Evolutionary conservation across 2,797 vertebrate genomes (phyloP).

Genomic region (Poecilia velifera): DNA sequence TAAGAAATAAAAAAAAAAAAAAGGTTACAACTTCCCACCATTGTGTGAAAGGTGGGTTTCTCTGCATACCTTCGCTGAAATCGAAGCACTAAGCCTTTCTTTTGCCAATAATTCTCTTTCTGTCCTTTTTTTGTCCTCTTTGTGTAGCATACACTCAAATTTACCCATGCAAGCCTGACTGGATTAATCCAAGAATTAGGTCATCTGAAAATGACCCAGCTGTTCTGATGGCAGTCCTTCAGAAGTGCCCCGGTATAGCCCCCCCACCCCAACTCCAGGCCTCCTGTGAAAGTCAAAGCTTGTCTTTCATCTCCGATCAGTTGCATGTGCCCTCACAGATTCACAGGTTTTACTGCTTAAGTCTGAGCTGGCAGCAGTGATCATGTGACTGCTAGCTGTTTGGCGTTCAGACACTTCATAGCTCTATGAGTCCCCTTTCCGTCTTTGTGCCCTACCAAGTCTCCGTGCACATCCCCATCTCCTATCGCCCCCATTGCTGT

Average conservation of each 20-base stretch:
- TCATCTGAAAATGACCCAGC: constrained; percentile 78
- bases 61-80: constrained; percentile 69
- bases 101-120: constrained; percentile 48
- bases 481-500: constrained; percentile 57
- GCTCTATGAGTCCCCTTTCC: constrained; percentile 45
- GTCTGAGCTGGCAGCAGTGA: constrained; percentile 78
- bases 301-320: constrained; percentile 83
- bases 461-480: constrained; percentile 63
- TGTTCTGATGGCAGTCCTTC: constrained; percentile 75
- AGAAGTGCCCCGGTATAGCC: constrained; percentile 67
- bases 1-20: background rate
- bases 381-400: constrained; percentile 74
- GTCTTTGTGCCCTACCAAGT: constrained; percentile 49
- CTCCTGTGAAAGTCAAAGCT: constrained; percentile 80
- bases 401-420: constrained; percentile 68
- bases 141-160: constrained; percentile 46
- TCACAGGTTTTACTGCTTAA: constrained; percentile 82
- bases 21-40: constrained; percentile 43
- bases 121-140: constrained; percentile 41
- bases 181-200: constrained; percentile 75
- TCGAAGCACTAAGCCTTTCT: constrained; percentile 56
- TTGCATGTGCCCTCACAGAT: constrained; percentile 82
- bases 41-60: constrained; percentile 28
- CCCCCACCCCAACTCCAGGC: constrained; percentile 65
- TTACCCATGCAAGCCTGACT: constrained; percentile 57